These are phyloP conservation scores for Apamea monoglypha DNA, from an alignment of 2,888 invertebrate species.

Conservation along the genomic window DNA sequence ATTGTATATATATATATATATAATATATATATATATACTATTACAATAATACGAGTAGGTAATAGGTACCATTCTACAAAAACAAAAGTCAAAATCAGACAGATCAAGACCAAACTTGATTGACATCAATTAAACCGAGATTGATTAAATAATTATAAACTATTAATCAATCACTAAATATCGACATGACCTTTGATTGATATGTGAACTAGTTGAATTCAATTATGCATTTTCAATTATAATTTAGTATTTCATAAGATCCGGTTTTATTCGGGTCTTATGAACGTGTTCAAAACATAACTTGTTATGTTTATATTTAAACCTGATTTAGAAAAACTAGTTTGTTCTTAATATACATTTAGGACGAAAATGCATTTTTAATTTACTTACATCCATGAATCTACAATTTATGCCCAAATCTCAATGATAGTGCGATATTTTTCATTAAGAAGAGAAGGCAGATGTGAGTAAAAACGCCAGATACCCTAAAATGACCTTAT, in stretches of 20 bases:
- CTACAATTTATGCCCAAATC: too few species aligned
- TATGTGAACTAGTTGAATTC: constrained; percentile 29
- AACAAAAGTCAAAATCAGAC: constrained; percentile 19
- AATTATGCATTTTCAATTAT: constrained; percentile 5
- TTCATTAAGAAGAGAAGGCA: background rate
- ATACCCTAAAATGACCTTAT: background rate
- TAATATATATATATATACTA: too few species aligned
- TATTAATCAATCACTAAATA: constrained; percentile 15
- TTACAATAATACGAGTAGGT: background rate
- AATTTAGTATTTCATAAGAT: constrained; percentile 20
- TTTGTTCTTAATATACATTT: background rate
- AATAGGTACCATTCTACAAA: background rate
- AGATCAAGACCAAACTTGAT: constrained; percentile 30
- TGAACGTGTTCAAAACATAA: background rate
- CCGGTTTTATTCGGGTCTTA: constrained; percentile 16
- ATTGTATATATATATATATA: too few species aligned
- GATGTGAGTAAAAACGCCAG: background rate
- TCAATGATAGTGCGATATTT: too few species aligned
- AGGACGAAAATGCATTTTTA: background rate
- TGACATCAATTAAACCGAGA: constrained; percentile 26
- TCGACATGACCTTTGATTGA: constrained; percentile 41
- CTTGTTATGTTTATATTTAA: background rate
- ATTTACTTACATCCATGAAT: background rate
- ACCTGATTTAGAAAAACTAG: background rate
- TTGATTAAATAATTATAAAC: constrained; percentile 32